Evolutionary conservation across 1,140 invertebrate genomes (phyloP).

Genomic region (Pristionchus pacificus): DNA sequence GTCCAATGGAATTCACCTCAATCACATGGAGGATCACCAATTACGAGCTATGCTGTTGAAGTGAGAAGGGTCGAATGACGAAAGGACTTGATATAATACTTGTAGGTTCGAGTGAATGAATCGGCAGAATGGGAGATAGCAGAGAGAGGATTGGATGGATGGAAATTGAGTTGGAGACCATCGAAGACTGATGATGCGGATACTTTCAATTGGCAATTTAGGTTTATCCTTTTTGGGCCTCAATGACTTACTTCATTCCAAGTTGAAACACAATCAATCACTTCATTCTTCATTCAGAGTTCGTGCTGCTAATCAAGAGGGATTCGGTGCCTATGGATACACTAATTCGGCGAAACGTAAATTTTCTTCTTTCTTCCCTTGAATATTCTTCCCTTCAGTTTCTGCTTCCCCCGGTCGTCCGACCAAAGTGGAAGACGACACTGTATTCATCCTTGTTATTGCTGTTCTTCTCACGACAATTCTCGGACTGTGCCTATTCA

Average conservation of each 20-base stretch:
- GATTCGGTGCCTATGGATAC: slow-evolving; percentile 52
- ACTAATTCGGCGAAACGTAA: slow-evolving; percentile 15
- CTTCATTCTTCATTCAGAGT: too few species aligned
- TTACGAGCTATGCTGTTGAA: slow-evolving; percentile 52
- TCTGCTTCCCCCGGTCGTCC: slow-evolving; percentile 2
- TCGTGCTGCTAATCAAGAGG: slow-evolving; percentile 52
- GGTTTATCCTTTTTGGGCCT: too few species aligned
- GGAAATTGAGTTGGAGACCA: slow-evolving; percentile 36
- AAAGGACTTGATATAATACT: slow-evolving; percentile 22
- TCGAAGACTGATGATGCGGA: slow-evolving; percentile 30
- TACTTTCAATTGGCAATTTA: slow-evolving; percentile 36
- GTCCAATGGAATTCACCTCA: slow-evolving; percentile 47
- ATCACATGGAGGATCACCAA: slow-evolving; percentile 49
- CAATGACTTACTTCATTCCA: too few species aligned
- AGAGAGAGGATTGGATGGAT: slow-evolving; percentile 46
- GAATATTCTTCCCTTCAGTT: slow-evolving; percentile 17
- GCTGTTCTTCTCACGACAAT: slow-evolving; percentile 7
- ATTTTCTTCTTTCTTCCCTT: slow-evolving; percentile 13
- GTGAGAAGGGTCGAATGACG: slow-evolving; percentile 22
- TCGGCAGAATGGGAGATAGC: slow-evolving; percentile 56
- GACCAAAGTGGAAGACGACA: not conserved
- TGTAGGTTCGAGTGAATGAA: slow-evolving; percentile 38
- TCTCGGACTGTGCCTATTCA: not conserved
- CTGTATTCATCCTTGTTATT: slow-evolving; percentile 2
- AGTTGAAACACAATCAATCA: too few species aligned